These are phyloP conservation scores for Siniperca scherzeri DNA, from an alignment of 2,797 vertebrate genomes.

Conservation along the genomic window DNA sequence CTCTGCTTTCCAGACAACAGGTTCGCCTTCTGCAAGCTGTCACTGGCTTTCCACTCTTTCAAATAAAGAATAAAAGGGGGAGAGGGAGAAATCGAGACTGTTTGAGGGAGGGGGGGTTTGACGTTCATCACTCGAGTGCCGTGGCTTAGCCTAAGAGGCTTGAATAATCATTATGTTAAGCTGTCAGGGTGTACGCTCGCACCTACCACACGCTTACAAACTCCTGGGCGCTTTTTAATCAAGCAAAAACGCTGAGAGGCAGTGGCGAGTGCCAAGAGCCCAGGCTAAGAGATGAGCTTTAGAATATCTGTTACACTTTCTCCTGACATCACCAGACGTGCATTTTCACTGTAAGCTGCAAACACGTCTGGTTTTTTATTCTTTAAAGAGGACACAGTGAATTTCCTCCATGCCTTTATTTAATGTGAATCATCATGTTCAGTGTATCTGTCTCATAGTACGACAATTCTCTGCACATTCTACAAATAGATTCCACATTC, in stretches of 20 bases:
- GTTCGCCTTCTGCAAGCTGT: conserved; percentile 76
- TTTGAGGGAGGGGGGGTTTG: conserved; percentile 56
- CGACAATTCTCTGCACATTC: background rate
- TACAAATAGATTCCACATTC: conserved; percentile 21
- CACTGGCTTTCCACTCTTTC: conserved; percentile 73
- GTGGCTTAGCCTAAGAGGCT: conserved; percentile 88
- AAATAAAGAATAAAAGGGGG: conserved; percentile 65
- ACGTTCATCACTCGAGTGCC: conserved; percentile 83
- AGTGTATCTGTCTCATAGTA: conserved; percentile 20
- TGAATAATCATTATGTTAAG: conserved; percentile 89
- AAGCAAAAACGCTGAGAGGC: conserved; percentile 81
- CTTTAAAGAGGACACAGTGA: conserved; percentile 46
- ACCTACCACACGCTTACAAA: conserved; percentile 83
- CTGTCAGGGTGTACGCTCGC: conserved; percentile 81
- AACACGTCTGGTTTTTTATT: conserved; percentile 36
- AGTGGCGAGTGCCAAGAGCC: conserved; percentile 71
- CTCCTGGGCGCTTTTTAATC: conserved; percentile 85
- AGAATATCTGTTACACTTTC: conserved; percentile 81
- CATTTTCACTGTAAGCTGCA: conserved; percentile 63
- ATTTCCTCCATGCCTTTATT: conserved; percentile 37
- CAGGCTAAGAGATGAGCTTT: conserved; percentile 74
- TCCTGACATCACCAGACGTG: conserved; percentile 75
- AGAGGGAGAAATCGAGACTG: conserved; percentile 60
- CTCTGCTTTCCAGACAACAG: conserved; percentile 79
- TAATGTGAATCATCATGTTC: conserved; percentile 47